Base-by-base conservation (phyloP, 1,140 invertebrate species). In the Trichoplusia ni region DNA sequence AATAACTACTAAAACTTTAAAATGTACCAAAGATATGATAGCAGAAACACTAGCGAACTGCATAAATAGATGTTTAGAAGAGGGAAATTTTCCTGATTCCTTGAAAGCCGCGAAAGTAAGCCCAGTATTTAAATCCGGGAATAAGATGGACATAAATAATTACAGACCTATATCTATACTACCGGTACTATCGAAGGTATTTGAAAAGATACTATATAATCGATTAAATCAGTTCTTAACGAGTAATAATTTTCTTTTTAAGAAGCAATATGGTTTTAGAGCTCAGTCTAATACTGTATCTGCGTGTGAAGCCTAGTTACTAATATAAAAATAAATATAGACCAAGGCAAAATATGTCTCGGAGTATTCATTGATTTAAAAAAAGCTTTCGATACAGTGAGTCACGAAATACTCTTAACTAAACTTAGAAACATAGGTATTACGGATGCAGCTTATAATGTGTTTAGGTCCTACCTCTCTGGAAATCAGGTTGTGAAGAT, bases 1-100 rank as follows among this genome's bases (percentile, higher is more conserved):
- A 9, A 61, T 61, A 1, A 35, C 59, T 3, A 40, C 59, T 18
- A 61, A 61, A 19, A 14, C 42, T n/a, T 16, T 61, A 2, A 38
- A 49, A 40, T n/a, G 8, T 11, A 9, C 19, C 7, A 46, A 44
- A 61, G 37, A 49, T 2, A 2, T 35, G 14, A 35, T 13, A 11
- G 1, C n/a, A 11, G 33, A 35, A 13, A n/a, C n/a, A n/a, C 11
- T 35, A 2, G 5, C 9, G 2, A 35, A 2, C 8, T 35, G 33
- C 5, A 35, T 35, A 11, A 35, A 35, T 8, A 35, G 14, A n/a
- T 35, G 33, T 13, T 13, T 35, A 13, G 8, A 35, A 5, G 11
- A 2, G 11, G 33, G 33, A 13, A 35, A 9, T 2, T 35, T 35
- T 13, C 33, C 33, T 7, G 5, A 35, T 13, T 2, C n/a, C 14